Conservation (phyloP, 1,140 invertebrate species). For the Halotydeus destructor region DNA sequence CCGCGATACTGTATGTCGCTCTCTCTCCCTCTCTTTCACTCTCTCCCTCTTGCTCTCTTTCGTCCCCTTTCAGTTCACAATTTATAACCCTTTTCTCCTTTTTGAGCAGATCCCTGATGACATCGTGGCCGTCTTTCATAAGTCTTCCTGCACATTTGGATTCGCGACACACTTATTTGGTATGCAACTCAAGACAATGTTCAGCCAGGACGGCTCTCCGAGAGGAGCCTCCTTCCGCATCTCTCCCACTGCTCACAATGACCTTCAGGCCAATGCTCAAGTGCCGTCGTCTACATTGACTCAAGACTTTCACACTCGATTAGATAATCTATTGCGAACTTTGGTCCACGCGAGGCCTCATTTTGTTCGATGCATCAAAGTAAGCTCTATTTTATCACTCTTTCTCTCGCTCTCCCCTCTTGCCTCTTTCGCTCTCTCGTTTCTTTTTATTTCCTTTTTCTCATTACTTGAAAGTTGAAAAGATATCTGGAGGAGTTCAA, state of each 20-base stretch:
- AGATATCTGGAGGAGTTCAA: too few relatives aligned
- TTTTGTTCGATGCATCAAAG: conserved; percentile 70
- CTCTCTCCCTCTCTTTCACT: too few relatives aligned
- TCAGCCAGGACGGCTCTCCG: conserved; percentile 54
- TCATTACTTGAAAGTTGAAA: too few relatives aligned
- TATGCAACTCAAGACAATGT: conserved; percentile 66
- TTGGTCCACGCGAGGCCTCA: conserved; percentile 78
- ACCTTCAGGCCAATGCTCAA: conserved; percentile 63
- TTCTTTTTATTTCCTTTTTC: too few relatives aligned
- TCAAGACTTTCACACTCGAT: conserved; percentile 77
- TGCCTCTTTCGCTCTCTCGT: too few relatives aligned
- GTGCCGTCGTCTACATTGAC: conserved; percentile 72
- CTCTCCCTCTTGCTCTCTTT: too few relatives aligned
- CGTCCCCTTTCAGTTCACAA: too few relatives aligned
- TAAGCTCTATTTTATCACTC: conserved; percentile 11
- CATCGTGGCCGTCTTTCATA: conserved; percentile 73
- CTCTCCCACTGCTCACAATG: conserved; percentile 68
- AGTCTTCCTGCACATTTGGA: conserved; percentile 76
- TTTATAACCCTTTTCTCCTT: too few relatives aligned
- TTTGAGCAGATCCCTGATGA: conserved; percentile 56
- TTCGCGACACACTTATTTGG: conserved; percentile 85
- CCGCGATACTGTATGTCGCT: conserved; percentile 65
- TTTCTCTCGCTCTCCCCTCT: background rate
- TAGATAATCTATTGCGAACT: conserved; percentile 73
- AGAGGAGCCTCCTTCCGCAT: conserved; percentile 64